These are phyloP conservation scores for Progne subis DNA, from an alignment of 2,113 vertebrate species.

Conservation along the genomic window DNA sequence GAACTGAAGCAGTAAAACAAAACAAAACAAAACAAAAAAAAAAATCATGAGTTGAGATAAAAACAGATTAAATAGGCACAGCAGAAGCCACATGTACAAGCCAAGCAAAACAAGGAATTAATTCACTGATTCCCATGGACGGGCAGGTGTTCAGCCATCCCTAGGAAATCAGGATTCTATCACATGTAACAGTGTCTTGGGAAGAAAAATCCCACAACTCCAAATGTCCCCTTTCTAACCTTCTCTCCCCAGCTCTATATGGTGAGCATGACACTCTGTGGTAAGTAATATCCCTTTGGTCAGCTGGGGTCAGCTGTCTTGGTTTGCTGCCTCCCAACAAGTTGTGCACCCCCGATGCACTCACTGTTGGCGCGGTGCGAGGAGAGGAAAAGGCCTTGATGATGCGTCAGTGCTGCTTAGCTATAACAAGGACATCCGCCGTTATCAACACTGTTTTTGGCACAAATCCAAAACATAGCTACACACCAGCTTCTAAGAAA, in stretches of 20 bases:
- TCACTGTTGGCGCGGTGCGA: accelerated
- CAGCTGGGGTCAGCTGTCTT: neutral
- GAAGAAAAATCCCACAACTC: neutral
- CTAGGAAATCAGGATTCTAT: neutral
- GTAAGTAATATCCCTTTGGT: neutral
- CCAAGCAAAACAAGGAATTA: neutral
- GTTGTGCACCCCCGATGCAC: too few species aligned
- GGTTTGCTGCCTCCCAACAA: neutral
- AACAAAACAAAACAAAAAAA: too few species aligned
- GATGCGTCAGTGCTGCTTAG: neutral
- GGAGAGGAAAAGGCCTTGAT: neutral
- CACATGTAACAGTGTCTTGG: too few species aligned
- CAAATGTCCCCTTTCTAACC: neutral
- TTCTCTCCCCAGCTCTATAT: neutral
- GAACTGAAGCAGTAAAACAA: neutral
- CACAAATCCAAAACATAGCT: neutral
- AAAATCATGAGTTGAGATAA: neutral
- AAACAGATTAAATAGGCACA: neutral
- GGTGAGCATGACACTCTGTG: too few species aligned
- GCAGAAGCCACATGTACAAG: neutral
- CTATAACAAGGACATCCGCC: neutral
- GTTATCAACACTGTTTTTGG: neutral
- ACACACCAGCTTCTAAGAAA: neutral
- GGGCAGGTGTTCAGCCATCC: neutral
- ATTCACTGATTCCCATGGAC: neutral